phyloP scores from a whole-genome alignment of 1,140 invertebrate species.

The Drosophila ironensis region DNA sequence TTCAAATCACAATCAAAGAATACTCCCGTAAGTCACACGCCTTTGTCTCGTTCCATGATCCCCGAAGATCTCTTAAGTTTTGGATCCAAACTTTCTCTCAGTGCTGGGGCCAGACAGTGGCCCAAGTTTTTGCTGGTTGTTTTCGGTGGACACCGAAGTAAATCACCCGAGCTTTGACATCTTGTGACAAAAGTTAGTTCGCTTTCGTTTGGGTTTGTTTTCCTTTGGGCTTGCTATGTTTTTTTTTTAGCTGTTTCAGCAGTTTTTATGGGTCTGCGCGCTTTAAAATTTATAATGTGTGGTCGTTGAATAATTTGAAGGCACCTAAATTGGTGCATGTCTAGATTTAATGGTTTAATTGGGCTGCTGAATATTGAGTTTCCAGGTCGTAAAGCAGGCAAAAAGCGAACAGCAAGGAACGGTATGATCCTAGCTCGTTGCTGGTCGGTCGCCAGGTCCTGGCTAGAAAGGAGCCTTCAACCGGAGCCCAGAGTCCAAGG shows the following conservation, averaged over 20 bases:
- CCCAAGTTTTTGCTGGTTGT: slow-evolving; percentile 43
- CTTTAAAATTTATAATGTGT: slow-evolving; percentile 79
- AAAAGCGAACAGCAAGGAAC: too few species aligned
- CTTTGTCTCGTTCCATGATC: too few species aligned
- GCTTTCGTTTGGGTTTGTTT: not conserved
- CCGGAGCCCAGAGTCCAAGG: slow-evolving; percentile 10
- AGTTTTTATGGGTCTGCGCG: slow-evolving; percentile 52
- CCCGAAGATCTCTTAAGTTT: not conserved
- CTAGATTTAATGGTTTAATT: slow-evolving; percentile 79
- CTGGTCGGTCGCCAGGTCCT: not conserved
- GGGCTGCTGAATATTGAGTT: slow-evolving; percentile 42
- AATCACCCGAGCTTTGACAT: slow-evolving; percentile 72
- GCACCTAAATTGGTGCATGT: slow-evolving; percentile 78
- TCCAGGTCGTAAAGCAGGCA: slow-evolving; percentile 2
- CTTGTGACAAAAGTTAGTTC: slow-evolving; percentile 65
- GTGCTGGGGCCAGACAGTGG: slow-evolving; percentile 24
- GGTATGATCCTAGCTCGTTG: not conserved
- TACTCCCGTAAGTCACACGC: too few species aligned
- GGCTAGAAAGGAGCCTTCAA: not conserved
- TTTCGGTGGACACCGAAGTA: slow-evolving; percentile 50
- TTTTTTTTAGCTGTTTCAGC: not conserved
- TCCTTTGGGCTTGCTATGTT: too few species aligned
- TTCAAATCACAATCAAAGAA: too few species aligned
- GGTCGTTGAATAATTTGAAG: slow-evolving; percentile 79
- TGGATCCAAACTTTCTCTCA: not conserved